Conservation (phyloP, 2,797 vertebrate genomes). For the Enteromius anoplus region DNA sequence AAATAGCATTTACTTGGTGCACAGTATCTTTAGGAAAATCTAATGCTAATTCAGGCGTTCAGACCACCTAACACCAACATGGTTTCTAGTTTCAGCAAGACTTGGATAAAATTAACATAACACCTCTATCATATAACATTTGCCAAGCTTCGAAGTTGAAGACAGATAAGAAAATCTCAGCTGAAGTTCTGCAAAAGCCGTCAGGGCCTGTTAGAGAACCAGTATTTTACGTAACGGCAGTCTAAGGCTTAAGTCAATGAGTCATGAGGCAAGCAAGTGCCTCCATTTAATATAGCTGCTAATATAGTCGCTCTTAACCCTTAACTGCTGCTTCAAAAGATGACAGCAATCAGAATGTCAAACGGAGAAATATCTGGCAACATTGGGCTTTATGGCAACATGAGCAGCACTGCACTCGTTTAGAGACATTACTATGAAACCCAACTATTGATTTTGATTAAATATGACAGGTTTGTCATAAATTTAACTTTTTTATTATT, state of each 20-base stretch:
- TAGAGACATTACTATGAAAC: neutral
- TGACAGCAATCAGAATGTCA: constrained; percentile 3
- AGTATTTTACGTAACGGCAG: constrained; percentile 45
- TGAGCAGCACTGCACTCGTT: neutral
- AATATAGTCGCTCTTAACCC: neutral
- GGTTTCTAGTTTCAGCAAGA: constrained; percentile 32
- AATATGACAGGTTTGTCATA: neutral
- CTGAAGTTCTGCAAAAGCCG: constrained; percentile 40
- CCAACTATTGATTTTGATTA: neutral
- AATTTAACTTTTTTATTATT: neutral
- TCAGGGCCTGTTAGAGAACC: constrained; percentile 41
- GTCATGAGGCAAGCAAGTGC: constrained; percentile 41
- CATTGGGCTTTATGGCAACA: neutral
- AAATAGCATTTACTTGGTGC: neutral
- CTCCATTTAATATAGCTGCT: constrained; percentile 36
- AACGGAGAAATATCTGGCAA: neutral
- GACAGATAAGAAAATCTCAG: constrained; percentile 41
- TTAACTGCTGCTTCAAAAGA: constrained; percentile 14
- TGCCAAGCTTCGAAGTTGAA: constrained; percentile 32
- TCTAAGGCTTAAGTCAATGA: constrained; percentile 52
- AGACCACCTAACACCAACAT: constrained; percentile 27
- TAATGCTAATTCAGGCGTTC: neutral
- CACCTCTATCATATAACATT: constrained; percentile 49
- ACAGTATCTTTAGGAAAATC: constrained; percentile 2
- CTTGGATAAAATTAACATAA: constrained; percentile 37